Evolutionary conservation across 2,113 vertebrate genomes (phyloP), one percentile per base, ranked within the genome.

Genomic region (Trichechus manatus): DNA sequence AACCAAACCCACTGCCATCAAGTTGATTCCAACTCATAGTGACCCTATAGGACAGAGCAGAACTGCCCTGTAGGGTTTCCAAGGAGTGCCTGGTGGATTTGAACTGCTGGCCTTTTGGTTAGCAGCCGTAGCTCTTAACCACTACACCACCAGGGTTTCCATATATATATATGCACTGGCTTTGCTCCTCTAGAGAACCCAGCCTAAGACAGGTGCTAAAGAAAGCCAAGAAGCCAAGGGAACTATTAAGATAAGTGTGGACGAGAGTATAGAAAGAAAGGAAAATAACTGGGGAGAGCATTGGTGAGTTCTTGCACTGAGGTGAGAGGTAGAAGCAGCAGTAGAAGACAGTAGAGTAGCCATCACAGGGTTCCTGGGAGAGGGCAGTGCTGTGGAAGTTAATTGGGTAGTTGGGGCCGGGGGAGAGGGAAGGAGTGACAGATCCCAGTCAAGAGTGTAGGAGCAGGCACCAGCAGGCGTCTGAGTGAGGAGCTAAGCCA

Each of bases 381-480:
- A 19, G 33, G 22, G 8, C 17, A 11, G 15, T 19, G 74, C 39
- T 15, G 0, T 29, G 56, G n/a, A 9, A 3, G 10, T 27, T 1
- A 4, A 7, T 6, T 27, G 10, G 17, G 2, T 1, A 4, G 9
- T 6, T 27, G 10, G 17, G 2, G 9, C 33, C 1, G 20, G 11
- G 44, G 5, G 33, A 82, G 53, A 36, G 50, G 7, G 7, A 4
- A 42, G 3, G 79, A 2, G 1, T 9, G 27, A 1, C 7, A 3
- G 59, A 13, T 14, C 11, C 0, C 64, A 75, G 22, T 4, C 17
- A 23, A 2, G 20, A 1, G 23, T 0, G 22, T 19, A 25, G 75
- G 42, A 89, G 39, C 13, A 3, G 20, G 6, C 61, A 27, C 36
- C 39, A 47, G 42, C 9, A 25, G 15, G 4, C 15, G 39, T 8